phyloP scores from a whole-genome alignment of 2,888 invertebrate species.

The Apantesis nais region DNA sequence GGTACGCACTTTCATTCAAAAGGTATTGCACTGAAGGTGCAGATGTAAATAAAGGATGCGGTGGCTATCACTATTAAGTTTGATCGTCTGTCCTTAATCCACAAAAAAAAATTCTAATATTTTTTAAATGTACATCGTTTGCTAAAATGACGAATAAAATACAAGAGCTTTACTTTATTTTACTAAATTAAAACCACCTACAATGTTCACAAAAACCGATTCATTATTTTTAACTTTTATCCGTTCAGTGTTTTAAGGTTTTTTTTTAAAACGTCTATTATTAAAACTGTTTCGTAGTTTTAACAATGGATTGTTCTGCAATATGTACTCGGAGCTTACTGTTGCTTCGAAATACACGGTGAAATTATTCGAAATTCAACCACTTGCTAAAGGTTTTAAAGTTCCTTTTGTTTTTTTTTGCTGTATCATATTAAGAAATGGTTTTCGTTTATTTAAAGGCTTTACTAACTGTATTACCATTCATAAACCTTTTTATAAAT shows the following conservation, averaged over 20 bases:
- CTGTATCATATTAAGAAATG: neutral
- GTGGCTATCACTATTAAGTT: no score
- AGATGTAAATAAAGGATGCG: no score
- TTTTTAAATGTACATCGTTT: neutral
- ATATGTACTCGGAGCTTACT: neutral
- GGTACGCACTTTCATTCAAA: no score
- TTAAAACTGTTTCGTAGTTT: constrained; percentile 9
- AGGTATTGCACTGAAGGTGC: no score
- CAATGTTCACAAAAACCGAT: neutral
- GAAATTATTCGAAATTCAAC: no score
- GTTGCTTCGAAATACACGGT: neutral
- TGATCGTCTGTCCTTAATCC: no score
- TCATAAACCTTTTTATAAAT: neutral
- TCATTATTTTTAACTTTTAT: neutral
- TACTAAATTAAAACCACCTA: constrained; percentile 2
- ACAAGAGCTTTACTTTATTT: neutral
- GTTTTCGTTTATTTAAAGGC: neutral
- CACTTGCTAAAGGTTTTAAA: neutral
- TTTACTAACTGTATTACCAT: neutral
- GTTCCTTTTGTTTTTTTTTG: neutral
- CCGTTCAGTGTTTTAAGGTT: neutral
- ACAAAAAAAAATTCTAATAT: no score
- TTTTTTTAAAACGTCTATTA: constrained; percentile 7
- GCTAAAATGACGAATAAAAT: neutral
- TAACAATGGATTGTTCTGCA: neutral